Evolutionary conservation across 1,140 invertebrate species (phyloP).

Genomic region (Temnothorax curvispinosus): DNA sequence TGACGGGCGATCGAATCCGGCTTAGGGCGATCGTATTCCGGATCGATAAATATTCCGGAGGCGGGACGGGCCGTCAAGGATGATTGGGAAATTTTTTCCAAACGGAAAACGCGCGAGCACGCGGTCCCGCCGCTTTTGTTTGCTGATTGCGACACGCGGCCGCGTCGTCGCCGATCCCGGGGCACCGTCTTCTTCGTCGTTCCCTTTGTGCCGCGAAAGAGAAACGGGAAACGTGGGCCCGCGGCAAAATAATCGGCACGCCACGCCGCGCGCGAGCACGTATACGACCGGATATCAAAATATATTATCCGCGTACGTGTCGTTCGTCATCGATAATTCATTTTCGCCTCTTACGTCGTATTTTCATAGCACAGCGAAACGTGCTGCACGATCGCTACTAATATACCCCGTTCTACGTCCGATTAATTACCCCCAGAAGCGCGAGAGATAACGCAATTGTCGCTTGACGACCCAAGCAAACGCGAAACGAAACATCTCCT

Average conservation of each 20-base stretch:
- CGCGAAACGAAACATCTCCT: neutral
- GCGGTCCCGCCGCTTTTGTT: conserved; percentile 14
- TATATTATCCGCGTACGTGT: conserved; percentile 32
- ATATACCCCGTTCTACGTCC: neutral
- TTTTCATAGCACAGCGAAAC: neutral
- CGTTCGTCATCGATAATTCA: conserved; percentile 1
- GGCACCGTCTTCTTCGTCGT: neutral
- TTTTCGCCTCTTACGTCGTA: neutral
- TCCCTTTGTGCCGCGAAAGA: neutral
- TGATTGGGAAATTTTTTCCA: conserved; percentile 16
- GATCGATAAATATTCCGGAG: conserved; percentile 36
- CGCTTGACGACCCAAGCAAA: neutral
- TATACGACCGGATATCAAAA: conserved; percentile 30
- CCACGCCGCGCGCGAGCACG: neutral
- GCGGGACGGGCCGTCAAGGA: neutral
- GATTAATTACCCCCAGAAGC: neutral
- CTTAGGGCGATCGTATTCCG: neutral
- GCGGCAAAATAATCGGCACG: neutral
- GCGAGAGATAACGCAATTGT: neutral
- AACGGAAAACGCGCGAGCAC: neutral
- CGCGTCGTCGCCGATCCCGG: neutral
- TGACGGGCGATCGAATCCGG: too few species aligned
- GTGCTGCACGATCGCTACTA: neutral
- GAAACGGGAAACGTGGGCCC: conserved; percentile 3
- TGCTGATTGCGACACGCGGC: conserved; percentile 3